Percentiles rank a stretch among this genome's conserved stretches.
Evolutionary conservation across 2,113 vertebrate species (phyloP).

Genomic region (Myanophis thanlyinensis): DNA sequence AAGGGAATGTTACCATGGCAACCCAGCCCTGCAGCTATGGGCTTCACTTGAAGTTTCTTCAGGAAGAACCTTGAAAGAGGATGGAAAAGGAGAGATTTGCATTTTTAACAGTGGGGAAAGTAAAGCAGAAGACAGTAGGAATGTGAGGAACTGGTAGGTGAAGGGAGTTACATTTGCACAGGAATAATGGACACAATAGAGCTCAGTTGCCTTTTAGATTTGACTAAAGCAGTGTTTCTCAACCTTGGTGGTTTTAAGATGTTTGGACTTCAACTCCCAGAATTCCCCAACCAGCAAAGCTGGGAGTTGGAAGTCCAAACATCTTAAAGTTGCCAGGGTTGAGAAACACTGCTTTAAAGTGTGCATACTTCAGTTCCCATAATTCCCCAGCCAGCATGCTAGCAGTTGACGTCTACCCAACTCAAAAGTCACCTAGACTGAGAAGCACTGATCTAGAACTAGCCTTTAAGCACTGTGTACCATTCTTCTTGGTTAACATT

Average conservation of each 20-base stretch:
- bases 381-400: not conserved
- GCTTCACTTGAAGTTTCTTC: constrained; percentile 72
- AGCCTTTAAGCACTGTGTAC: not conserved
- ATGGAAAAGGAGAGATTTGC: constrained; percentile 77
- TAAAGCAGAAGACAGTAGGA: constrained; percentile 15
- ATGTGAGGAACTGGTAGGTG: not conserved
- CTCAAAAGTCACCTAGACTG: not conserved
- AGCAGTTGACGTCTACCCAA: not conserved
- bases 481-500: not conserved
- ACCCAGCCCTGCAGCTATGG: constrained; percentile 76
- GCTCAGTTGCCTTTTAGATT: not conserved
- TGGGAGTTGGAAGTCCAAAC: no score
- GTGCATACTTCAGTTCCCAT: not conserved
- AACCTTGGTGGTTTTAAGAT: no score
- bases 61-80: constrained; percentile 82
- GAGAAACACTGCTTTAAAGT: no score
- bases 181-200: not conserved
- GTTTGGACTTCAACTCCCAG: no score
- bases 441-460: not conserved
- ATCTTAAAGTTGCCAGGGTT: no score
- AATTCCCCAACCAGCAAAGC: no score
- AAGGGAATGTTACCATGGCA: constrained; percentile 82
- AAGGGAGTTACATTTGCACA: not conserved
- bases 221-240: no score
- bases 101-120: constrained; percentile 33